These are phyloP conservation scores for Megalopta genalis DNA, from an alignment of 1,140 invertebrate species.

Conservation along the genomic window DNA sequence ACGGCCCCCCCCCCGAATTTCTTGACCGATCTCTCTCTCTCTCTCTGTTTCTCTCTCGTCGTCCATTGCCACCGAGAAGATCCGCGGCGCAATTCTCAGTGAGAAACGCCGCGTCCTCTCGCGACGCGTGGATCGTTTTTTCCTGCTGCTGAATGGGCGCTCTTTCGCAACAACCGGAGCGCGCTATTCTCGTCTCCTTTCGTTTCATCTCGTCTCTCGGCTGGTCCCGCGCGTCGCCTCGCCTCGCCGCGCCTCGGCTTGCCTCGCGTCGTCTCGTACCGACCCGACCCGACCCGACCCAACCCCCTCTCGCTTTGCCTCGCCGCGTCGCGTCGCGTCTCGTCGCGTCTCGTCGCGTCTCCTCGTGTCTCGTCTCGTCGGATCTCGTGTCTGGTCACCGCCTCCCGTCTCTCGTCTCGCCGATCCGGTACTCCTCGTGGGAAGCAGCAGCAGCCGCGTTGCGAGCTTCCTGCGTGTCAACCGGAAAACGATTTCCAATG, in stretches of 20 bases:
- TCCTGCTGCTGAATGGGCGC: neutral
- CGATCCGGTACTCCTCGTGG: neutral
- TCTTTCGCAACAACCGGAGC: slow-evolving; percentile 1
- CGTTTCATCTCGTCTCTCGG: neutral
- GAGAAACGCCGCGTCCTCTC: too few relatives aligned
- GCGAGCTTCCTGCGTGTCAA: neutral
- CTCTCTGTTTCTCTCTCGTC: too few relatives aligned
- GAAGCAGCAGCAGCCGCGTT: neutral
- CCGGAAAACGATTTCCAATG: slow-evolving; percentile 2
- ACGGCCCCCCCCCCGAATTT: neutral
- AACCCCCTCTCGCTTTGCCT: neutral
- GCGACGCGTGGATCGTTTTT: neutral
- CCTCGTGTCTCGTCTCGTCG: neutral
- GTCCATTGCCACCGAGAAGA: too few relatives aligned
- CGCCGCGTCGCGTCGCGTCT: neutral
- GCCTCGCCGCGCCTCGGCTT: neutral
- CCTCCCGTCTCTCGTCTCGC: neutral
- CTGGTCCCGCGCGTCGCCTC: neutral
- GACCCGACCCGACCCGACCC: neutral
- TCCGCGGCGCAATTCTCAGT: neutral
- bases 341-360: neutral
- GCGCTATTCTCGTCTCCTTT: slow-evolving; percentile 8
- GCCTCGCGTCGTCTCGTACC: neutral
- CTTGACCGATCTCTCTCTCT: neutral
- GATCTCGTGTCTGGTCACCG: neutral